Percentiles rank a stretch among this genome's conserved stretches.
Conservation (phyloP, 2,113 vertebrate genomes). For the Apodemus sylvaticus region DNA sequence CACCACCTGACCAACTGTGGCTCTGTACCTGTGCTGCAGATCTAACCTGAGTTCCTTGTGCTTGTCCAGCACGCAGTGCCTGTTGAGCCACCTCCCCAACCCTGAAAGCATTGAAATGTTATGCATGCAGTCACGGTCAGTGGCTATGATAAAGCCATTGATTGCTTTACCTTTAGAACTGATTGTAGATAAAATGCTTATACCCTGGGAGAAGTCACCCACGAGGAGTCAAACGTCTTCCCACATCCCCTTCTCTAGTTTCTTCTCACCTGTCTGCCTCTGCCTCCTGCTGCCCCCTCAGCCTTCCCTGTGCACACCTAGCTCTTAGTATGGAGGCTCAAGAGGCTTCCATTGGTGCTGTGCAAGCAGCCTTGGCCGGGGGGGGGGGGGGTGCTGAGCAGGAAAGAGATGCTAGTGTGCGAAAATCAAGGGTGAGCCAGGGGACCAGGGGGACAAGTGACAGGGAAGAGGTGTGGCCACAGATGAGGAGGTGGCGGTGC, state of each 20-base stretch:
- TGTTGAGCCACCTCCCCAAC: not conserved
- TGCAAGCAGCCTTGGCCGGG: not conserved
- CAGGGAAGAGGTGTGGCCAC: not conserved
- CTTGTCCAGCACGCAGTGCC: not conserved
- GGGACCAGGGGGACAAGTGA: not conserved
- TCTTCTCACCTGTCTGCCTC: not conserved
- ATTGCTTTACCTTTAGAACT: not conserved
- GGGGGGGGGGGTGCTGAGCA: not conserved
- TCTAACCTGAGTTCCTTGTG: not conserved
- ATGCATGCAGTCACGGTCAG: not conserved
- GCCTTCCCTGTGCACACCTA: not conserved
- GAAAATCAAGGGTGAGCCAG: not conserved
- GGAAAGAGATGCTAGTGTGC: not conserved
- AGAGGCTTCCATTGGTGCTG: too few species aligned
- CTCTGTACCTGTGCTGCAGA: not conserved
- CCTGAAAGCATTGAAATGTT: not conserved
- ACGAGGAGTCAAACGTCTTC: not conserved
- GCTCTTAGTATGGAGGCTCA: not conserved
- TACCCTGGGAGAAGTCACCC: not conserved
- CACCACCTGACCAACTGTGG: not conserved
- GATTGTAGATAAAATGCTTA: not conserved
- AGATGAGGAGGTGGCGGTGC: not conserved
- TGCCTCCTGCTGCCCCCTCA: fast-evolving
- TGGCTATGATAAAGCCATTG: not conserved
- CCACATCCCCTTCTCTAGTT: not conserved